Percentiles rank a stretch among this genome's conserved stretches.
Evolutionary conservation across 2,113 vertebrate genomes (phyloP).

Genomic region (Petromus typicus): DNA sequence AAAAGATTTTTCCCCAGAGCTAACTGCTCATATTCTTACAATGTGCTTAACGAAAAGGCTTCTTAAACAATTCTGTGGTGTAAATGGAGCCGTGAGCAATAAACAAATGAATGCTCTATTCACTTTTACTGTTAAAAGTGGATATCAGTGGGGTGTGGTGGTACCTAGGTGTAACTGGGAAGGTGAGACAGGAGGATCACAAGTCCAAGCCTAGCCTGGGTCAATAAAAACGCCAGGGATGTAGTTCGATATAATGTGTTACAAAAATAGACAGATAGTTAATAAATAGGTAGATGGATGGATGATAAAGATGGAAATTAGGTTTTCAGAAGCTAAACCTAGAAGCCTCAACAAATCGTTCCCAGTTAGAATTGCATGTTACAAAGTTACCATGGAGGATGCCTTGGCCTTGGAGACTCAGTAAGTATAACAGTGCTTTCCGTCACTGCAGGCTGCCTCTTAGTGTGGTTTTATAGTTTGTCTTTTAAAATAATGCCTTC

Average conservation of each 20-base stretch:
- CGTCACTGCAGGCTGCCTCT: neutral
- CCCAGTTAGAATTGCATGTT: neutral
- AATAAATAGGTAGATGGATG: neutral
- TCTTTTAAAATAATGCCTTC: slow-evolving; percentile 18
- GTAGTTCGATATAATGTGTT: neutral
- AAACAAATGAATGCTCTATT: neutral
- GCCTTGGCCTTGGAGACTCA: neutral
- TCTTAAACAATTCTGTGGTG: neutral
- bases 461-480: neutral
- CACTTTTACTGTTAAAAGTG: neutral
- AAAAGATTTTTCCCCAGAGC: neutral
- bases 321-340: neutral
- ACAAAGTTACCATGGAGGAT: neutral
- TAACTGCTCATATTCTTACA: neutral
- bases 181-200: neutral
- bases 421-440: neutral
- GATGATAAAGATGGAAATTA: neutral
- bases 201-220: neutral
- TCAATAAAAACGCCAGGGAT: neutral
- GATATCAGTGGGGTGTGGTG: neutral
- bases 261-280: neutral
- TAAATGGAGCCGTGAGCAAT: neutral
- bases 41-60: neutral
- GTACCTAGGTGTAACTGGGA: neutral
- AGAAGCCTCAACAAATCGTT: neutral